Evolutionary conservation across 2,797 vertebrate species (phyloP).

Genomic region (Tenualosa thibaudeaui): DNA sequence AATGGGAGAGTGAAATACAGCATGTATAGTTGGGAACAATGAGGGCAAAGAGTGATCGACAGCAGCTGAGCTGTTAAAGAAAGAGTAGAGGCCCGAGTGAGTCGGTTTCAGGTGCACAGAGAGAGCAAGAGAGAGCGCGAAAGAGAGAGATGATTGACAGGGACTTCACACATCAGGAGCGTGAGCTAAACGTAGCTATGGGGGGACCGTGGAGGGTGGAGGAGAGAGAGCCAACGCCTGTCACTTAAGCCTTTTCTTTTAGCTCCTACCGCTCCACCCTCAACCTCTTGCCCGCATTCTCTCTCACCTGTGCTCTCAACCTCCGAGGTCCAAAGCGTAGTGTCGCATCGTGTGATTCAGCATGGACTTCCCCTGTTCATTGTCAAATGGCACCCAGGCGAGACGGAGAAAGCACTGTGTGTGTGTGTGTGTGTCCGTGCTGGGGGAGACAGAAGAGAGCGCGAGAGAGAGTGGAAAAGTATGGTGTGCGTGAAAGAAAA

Average conservation of each 20-base stretch:
- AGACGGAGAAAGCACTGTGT: neutral
- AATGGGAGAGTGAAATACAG: neutral
- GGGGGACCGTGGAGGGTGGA: slow-evolving; percentile 24
- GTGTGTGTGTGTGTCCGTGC: neutral
- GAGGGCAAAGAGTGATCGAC: neutral
- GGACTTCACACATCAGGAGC: slow-evolving; percentile 23
- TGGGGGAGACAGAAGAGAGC: neutral
- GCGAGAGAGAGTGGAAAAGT: neutral
- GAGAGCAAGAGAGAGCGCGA: slow-evolving; percentile 36
- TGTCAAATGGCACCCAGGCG: slow-evolving; percentile 2
- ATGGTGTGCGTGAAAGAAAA: too few species aligned
- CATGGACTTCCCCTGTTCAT: slow-evolving; percentile 2
- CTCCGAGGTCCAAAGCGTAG: neutral
- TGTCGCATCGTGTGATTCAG: neutral
- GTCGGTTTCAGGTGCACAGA: neutral
- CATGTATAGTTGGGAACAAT: neutral
- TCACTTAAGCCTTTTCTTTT: slow-evolving; percentile 36
- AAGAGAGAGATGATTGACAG: slow-evolving; percentile 21
- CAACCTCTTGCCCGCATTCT: neutral
- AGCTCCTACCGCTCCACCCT: neutral
- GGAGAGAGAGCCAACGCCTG: slow-evolving; percentile 4
- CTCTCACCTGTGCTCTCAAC: slow-evolving; percentile 13
- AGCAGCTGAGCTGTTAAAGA: neutral
- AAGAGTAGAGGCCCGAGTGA: slow-evolving; percentile 28
- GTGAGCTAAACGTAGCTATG: slow-evolving; percentile 39